Conservation (phyloP, 2,797 vertebrate species). For the Helicolenus hilgendorfi region DNA sequence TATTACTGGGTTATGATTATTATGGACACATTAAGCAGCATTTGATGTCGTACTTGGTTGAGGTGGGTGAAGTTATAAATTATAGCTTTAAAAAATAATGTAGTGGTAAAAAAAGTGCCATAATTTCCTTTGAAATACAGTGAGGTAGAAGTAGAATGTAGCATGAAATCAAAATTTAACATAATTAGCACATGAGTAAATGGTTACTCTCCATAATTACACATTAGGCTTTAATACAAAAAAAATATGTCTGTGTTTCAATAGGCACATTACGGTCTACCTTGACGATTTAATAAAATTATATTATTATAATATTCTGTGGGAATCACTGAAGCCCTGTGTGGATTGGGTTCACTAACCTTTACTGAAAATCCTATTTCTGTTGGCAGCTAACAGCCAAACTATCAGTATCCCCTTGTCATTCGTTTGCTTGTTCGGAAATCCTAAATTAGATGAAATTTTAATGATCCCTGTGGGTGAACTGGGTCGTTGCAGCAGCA, state of each 20-base stretch:
- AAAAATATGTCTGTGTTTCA: background rate
- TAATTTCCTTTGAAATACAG: background rate
- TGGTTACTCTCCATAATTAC: background rate
- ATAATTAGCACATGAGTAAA: background rate
- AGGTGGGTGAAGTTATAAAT: background rate
- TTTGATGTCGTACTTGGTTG: background rate
- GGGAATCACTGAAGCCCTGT: background rate
- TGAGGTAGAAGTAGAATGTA: background rate
- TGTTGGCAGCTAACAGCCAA: background rate
- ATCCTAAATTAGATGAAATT: conserved; percentile 50
- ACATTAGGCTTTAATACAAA: background rate
- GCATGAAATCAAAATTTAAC: background rate
- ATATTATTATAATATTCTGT: background rate
- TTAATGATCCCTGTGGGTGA: conserved; percentile 44
- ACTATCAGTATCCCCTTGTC: conserved; percentile 16
- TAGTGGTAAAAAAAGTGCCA: background rate
- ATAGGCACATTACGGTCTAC: background rate
- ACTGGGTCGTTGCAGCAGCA: conserved; percentile 17
- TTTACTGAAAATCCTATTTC: background rate
- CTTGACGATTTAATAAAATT: background rate
- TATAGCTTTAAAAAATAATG: background rate
- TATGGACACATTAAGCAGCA: background rate
- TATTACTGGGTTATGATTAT: background rate
- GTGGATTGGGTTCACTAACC: background rate
- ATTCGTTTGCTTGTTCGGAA: conserved; percentile 28